Base-by-base conservation (phyloP, 2,113 vertebrate species). In the Atherinomorus stipes region DNA sequence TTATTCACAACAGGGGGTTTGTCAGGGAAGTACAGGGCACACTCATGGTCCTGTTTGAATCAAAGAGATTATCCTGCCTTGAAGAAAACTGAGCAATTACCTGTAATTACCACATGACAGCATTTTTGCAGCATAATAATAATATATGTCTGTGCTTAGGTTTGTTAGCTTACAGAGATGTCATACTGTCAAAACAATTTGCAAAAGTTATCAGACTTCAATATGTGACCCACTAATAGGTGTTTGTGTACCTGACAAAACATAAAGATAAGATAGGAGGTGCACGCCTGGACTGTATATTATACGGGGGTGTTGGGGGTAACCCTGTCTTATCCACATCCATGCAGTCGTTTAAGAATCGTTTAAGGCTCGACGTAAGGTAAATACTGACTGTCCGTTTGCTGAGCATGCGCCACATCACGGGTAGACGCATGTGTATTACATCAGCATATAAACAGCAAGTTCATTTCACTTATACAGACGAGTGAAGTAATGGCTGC, bases 1-100 rank as follows among this genome's bases (percentile, higher is more conserved):
- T 85, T 84, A 76, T 66, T 85, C 84, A 75, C 75, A 78, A 22
- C 16, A 1, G 75, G 59, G 64, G 62, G n/a, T 22, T 59, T 13
- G 19, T 53, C 28, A 38, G 28, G 9, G 16, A 45, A 59, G 19
- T 45, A 57, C 9, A 62, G 74, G 34, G 64, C 66, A 86, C 34
- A 69, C 50, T n/a, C 67, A 23, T 58, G 47, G 65, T 76, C 71
- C 4, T 22, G 42, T 76, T 71, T 26, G 23, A 50, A 57, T 81
- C 64, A 80, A 75, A 78, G 54, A 66, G 59, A 54, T 45, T 37
- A 64, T 47, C 63, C 56, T 58, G 57, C 64, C 58, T 83, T 57
- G 57, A 53, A 68, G 58, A 65, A 73, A 85, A 60, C 58, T 4
- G 54, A 31, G 68, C 75, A 73, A 76, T 84, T 80, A 81, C 57